phyloP scores from a whole-genome alignment of 1,140 invertebrate species.

The Coptotermes formosanus region DNA sequence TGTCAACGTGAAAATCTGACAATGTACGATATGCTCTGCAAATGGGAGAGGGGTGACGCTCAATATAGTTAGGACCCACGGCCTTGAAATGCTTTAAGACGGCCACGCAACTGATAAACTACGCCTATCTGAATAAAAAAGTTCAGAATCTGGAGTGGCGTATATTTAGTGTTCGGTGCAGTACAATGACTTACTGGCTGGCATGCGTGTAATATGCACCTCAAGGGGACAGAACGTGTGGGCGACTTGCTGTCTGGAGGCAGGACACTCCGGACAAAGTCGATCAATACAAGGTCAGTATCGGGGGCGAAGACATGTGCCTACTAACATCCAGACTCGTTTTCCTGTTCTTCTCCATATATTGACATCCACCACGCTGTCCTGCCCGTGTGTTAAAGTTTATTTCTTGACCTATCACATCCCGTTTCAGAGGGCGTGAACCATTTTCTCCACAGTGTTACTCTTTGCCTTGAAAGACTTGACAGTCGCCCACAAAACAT shows the following conservation, averaged over 20 bases:
- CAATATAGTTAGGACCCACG: too few species aligned
- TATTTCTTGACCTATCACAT: background rate
- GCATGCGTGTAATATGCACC: background rate
- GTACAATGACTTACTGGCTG: background rate
- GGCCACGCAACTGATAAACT: too few species aligned
- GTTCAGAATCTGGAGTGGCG: background rate
- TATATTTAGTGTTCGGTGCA: background rate
- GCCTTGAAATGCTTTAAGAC: too few species aligned
- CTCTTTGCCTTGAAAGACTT: background rate
- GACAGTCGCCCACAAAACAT: background rate
- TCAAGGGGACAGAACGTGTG: background rate
- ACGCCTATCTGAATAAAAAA: background rate
- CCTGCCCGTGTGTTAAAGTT: background rate
- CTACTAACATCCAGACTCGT: background rate
- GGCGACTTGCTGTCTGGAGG: background rate
- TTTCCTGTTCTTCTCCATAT: background rate
- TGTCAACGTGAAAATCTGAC: too few species aligned
- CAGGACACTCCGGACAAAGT: background rate
- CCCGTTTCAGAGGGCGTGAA: background rate
- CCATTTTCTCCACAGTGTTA: background rate
- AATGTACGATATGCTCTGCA: too few species aligned
- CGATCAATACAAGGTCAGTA: background rate
- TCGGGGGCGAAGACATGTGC: background rate
- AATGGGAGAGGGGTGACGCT: too few species aligned
- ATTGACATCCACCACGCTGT: background rate